Conservation (phyloP, 1,140 invertebrate genomes). For the Zaprionus capensis region DNA sequence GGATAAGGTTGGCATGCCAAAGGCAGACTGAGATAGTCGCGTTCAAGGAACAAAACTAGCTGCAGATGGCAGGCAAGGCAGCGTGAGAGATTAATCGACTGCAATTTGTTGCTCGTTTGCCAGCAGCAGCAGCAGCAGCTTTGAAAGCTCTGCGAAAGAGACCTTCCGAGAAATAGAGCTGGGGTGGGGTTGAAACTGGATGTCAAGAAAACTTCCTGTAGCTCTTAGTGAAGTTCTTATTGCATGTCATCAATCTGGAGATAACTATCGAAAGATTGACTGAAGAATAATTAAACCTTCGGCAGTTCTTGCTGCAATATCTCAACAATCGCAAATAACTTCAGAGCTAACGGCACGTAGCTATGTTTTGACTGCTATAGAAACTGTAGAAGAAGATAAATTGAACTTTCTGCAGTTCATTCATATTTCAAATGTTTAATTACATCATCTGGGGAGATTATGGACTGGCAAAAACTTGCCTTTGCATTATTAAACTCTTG, state of each 20-base stretch:
- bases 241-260: not conserved
- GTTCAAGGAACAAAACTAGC: not conserved
- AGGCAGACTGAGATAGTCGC: not conserved
- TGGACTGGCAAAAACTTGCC: too few relatives aligned
- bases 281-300: not conserved
- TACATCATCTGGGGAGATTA: too few relatives aligned
- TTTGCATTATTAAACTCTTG: too few relatives aligned
- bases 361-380: not conserved
- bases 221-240: not conserved
- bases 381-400: not conserved
- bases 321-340: not conserved
- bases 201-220: not conserved
- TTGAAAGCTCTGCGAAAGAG: not conserved
- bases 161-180: not conserved
- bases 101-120: not conserved
- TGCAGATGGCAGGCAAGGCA: not conserved
- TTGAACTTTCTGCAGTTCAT: not conserved
- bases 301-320: not conserved
- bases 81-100: not conserved
- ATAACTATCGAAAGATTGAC: not conserved
- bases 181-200: not conserved
- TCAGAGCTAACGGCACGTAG: not conserved
- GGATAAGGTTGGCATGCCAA: not conserved
- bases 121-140: slow-evolving; percentile 3
- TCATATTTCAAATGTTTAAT: too few relatives aligned